phyloP scores from a whole-genome alignment of 2,113 vertebrate genomes.

The Spizaetus ornatus region DNA sequence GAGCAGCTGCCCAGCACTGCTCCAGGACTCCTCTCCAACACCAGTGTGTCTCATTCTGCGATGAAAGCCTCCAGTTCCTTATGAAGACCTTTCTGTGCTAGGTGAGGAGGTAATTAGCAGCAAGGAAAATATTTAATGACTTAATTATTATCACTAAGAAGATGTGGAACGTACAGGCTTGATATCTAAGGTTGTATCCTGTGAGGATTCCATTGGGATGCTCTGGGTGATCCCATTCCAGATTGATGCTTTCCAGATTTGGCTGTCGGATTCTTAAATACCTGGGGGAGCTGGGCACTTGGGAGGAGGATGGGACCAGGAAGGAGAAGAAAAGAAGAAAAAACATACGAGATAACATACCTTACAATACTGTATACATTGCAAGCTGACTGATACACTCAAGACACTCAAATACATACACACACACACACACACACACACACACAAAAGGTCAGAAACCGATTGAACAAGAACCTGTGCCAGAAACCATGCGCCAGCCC shows the following conservation, averaged over 20 bases:
- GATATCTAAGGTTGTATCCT: conserved; percentile 87
- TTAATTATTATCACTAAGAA: background rate
- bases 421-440: too few relatives aligned
- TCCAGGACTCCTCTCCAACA: background rate
- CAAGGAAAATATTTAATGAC: background rate
- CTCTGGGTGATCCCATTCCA: conserved; percentile 91
- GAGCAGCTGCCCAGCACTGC: background rate
- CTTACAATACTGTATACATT: background rate
- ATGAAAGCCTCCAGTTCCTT: background rate
- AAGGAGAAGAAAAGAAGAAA: conserved; percentile 28
- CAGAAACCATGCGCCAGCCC: background rate
- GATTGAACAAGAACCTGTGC: background rate
- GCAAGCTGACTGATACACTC: background rate
- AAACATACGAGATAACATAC: background rate
- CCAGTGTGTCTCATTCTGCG: background rate
- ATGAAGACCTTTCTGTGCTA: background rate
- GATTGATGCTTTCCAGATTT: conserved; percentile 78
- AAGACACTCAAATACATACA: background rate
- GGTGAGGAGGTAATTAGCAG: background rate
- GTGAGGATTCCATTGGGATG: conserved; percentile 92
- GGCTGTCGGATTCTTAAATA: conserved; percentile 85
- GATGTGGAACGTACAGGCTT: conserved; percentile 77
- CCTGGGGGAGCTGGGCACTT: conserved; percentile 88
- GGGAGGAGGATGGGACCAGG: conserved; percentile 54
- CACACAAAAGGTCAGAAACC: background rate